phyloP scores from a whole-genome alignment of 2,888 invertebrate species.

The Gymnocheta viridis region DNA sequence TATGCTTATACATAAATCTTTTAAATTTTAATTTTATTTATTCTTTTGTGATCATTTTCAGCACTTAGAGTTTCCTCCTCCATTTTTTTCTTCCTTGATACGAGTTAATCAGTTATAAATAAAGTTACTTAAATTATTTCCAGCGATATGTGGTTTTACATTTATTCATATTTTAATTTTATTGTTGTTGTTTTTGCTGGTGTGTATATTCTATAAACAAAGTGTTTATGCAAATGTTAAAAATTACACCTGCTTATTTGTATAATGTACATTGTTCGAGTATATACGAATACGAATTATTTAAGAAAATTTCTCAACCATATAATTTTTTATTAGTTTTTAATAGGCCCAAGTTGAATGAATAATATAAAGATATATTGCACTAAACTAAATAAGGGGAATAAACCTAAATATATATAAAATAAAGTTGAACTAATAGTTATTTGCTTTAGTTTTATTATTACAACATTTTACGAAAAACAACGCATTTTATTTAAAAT shows the following conservation, averaged over 20 bases:
- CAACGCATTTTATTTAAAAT: slow-evolving; percentile 37
- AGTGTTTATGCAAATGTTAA: slow-evolving; percentile 70
- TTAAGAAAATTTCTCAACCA: slow-evolving; percentile 59
- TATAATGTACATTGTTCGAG: slow-evolving; percentile 18
- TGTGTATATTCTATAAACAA: slow-evolving; percentile 28
- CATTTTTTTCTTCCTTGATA: slow-evolving; percentile 1
- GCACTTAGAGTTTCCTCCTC: slow-evolving; percentile 33
- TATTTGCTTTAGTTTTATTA: slow-evolving; percentile 8
- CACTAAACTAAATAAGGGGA: neutral
- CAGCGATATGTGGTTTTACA: neutral
- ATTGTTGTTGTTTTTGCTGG: neutral
- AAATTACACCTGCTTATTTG: slow-evolving; percentile 68
- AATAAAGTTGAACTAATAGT: slow-evolving; percentile 13
- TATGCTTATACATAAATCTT: neutral
- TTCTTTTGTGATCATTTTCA: slow-evolving; percentile 44
- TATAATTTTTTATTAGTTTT: slow-evolving; percentile 63
- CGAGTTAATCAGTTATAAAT: too few species aligned
- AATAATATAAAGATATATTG: slow-evolving; percentile 32
- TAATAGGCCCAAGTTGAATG: slow-evolving; percentile 53
- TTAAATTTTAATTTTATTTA: neutral
- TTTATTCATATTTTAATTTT: neutral
- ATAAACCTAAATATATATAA: neutral
- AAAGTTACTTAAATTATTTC: too few species aligned
- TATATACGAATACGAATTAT: neutral
- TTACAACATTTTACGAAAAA: neutral